Evolutionary conservation across 2,888 invertebrate species (phyloP), one percentile per base, ranked within the genome.

Genomic region (Ceraclea dissimilis): DNA sequence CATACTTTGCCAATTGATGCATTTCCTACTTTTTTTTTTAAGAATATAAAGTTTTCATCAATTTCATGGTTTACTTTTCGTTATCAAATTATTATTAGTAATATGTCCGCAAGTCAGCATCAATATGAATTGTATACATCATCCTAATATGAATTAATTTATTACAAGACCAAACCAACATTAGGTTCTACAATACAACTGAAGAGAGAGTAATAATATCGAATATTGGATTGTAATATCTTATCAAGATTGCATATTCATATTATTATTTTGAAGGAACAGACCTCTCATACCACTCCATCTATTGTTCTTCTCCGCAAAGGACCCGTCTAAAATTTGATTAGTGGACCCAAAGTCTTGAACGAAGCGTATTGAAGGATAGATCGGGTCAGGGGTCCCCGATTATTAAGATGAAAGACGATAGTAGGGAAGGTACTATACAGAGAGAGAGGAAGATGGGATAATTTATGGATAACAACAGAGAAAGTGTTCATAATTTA

Each of bases 351-450:
- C 39, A 17, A 49, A 54, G 54, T 47, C 39, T 51, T 53, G 17
- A 26, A 50, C 31, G 53, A 18, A 49, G 49, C 54, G 48, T 52
- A 57, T 52, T 49, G 57, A 51, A 43, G 51, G 57, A 52, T 49
- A 56, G 61, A 58, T 61, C 31, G 58, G 59, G 59, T 57, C 57
- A 59, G 56, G 52, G 58, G 53, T 49, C 53, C 51, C 51, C 54
- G 59, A 59, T 59, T 61, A 59, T 59, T 59, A 59, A 61, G 61
- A 61, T 59, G 61, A 61, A 61, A 61, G 59, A 56, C 61, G 61
- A 61, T 61, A 57, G 58, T 53, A 49, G 43, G 46, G 54, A 49
- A 57, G 21, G 19, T 18, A 20, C 8, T 8, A 57, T 44, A 52
- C 57, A 52, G 49, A 47, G 52, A 43, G 61, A 39, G 39, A 13